These are phyloP conservation scores for Esperia sulphurella DNA, from an alignment of 2,888 invertebrate species.

Conservation along the genomic window DNA sequence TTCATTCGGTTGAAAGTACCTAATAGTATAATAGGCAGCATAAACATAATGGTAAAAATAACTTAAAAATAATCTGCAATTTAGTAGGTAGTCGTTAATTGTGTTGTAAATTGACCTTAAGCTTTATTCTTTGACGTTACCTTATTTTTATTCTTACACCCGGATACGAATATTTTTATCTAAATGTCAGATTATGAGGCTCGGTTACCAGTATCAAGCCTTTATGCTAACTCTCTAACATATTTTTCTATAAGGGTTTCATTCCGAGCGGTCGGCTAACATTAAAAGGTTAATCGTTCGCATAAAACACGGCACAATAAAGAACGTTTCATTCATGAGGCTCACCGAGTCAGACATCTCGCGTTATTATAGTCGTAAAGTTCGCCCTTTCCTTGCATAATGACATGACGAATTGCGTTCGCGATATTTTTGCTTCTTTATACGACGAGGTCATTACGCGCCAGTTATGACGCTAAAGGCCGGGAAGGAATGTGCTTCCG, in stretches of 20 bases:
- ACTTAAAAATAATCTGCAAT: too few species aligned
- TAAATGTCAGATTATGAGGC: too few species aligned
- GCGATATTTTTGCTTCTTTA: conserved; percentile 75
- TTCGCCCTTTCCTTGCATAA: conserved; percentile 78
- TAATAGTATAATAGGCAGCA: too few species aligned
- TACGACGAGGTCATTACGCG: conserved; percentile 68
- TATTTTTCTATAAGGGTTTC: conserved; percentile 38
- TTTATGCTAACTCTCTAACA: neutral
- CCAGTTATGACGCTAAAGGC: conserved; percentile 49
- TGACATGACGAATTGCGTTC: conserved; percentile 77
- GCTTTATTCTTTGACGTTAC: too few species aligned
- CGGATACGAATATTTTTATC: too few species aligned
- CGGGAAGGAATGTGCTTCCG: conserved; percentile 36
- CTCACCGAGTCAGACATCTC: conserved; percentile 73
- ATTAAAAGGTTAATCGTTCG: conserved; percentile 77
- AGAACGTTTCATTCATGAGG: conserved; percentile 70
- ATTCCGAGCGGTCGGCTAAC: conserved; percentile 56
- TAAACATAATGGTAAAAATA: too few species aligned
- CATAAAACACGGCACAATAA: conserved; percentile 76
- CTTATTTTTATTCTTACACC: too few species aligned
- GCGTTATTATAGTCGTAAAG: conserved; percentile 77
- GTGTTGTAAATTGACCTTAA: too few species aligned
- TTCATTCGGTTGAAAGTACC: too few species aligned
- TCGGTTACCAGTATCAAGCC: neutral
- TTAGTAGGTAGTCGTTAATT: too few species aligned